These are phyloP conservation scores for Scaptodrosophila latifasciaeformis DNA, from an alignment of 2,888 invertebrate species.

Conservation along the genomic window DNA sequence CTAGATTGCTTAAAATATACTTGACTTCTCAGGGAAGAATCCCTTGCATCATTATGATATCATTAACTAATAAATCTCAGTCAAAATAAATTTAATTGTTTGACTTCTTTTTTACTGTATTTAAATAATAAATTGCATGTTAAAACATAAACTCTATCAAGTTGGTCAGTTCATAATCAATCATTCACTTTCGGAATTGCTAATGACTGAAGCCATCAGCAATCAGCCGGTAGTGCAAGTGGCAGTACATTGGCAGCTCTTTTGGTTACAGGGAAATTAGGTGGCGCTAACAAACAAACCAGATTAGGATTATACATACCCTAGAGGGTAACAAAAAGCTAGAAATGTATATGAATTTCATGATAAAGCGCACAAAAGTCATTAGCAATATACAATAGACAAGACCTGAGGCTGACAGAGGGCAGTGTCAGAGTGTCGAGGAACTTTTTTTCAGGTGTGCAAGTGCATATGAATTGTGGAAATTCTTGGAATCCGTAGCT, in stretches of 20 bases:
- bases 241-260: too few species aligned
- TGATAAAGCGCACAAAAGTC: conserved; percentile 24
- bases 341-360: too few species aligned
- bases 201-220: too few species aligned
- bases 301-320: conserved; percentile 2
- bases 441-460: conserved; percentile 24
- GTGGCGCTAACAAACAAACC: conserved; percentile 5
- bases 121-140: neutral
- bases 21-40: too few species aligned
- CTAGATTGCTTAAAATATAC: too few species aligned
- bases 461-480: conserved; percentile 24
- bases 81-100: neutral
- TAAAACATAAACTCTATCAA: neutral
- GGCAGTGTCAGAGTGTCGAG: too few species aligned
- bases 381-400: conserved; percentile 20
- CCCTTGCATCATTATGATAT: too few species aligned
- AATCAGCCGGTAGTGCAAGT: neutral
- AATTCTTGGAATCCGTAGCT: conserved; percentile 42
- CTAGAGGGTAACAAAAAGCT: conserved; percentile 4
- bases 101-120: neutral
- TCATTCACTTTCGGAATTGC: neutral
- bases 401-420: conserved; percentile 1
- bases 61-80: too few species aligned
- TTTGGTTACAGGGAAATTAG: neutral
- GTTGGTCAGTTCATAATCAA: conserved; percentile 1